These are phyloP conservation scores for Antigone vipio DNA, from an alignment of 2,113 vertebrate genomes.

Conservation along the genomic window DNA sequence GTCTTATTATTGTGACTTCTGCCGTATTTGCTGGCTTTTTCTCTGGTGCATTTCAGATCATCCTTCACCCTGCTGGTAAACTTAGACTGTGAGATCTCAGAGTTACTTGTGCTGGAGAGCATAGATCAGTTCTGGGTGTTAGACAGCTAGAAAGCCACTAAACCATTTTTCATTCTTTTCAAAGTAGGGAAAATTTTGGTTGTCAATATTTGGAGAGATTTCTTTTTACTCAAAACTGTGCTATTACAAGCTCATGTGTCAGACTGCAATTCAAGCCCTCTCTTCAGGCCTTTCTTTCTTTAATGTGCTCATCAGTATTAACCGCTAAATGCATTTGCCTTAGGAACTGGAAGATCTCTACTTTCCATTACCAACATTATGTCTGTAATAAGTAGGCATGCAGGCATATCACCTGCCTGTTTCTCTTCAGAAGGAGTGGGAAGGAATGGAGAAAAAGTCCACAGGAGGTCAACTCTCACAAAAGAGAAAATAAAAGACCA, in stretches of 20 bases:
- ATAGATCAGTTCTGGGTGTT: not conserved
- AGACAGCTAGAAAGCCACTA: not conserved
- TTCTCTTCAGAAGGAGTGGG: not conserved
- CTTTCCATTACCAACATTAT: not conserved
- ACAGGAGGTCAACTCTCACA: not conserved
- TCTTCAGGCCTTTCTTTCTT: not conserved
- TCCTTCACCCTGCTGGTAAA: not conserved
- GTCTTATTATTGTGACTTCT: not conserved
- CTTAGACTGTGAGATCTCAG: not conserved
- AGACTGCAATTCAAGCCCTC: not conserved
- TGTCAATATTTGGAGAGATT: not conserved
- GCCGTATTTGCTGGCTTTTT: not conserved
- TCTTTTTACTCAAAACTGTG: not conserved
- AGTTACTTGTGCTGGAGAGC: not conserved
- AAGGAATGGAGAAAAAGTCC: not conserved
- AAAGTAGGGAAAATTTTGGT: not conserved
- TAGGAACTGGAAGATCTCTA: not conserved
- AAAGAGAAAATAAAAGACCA: not conserved
- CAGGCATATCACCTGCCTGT: not conserved
- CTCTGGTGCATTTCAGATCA: not conserved
- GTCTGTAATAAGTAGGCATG: not conserved
- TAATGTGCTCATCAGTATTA: slow-evolving; percentile 18
- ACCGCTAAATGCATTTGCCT: not conserved
- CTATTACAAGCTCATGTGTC: not conserved
- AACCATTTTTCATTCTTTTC: not conserved